phyloP scores from a whole-genome alignment of 2,797 vertebrate genomes.

The Pseudocheirus occidentalis region DNA sequence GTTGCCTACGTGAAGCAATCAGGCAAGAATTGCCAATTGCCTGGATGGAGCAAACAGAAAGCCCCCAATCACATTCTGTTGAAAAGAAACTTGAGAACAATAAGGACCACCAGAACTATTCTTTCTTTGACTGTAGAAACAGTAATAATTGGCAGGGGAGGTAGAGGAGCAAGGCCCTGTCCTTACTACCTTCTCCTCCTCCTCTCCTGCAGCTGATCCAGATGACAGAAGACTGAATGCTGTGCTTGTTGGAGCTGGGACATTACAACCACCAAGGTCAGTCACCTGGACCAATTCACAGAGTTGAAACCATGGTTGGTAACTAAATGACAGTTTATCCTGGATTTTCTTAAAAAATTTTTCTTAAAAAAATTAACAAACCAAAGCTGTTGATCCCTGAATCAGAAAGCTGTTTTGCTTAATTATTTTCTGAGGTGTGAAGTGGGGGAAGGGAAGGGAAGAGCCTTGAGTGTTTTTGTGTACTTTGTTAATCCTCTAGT shows the following conservation, averaged over 20 bases:
- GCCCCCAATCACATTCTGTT: slow-evolving; percentile 49
- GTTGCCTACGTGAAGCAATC: slow-evolving; percentile 28
- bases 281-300: slow-evolving; percentile 67
- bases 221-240: slow-evolving; percentile 63
- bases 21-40: neutral
- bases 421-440: slow-evolving; percentile 80
- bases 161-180: slow-evolving; percentile 50
- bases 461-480: slow-evolving; percentile 74
- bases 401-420: slow-evolving; percentile 85
- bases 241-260: slow-evolving; percentile 44
- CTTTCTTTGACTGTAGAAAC: slow-evolving; percentile 65
- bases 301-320: slow-evolving; percentile 69
- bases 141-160: slow-evolving; percentile 72
- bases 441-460: slow-evolving; percentile 72
- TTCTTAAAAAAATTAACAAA: slow-evolving; percentile 82
- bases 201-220: slow-evolving; percentile 60
- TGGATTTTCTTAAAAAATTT: slow-evolving; percentile 75
- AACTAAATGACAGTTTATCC: slow-evolving; percentile 79
- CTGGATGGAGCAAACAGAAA: slow-evolving; percentile 69
- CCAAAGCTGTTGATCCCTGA: slow-evolving; percentile 89
- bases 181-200: slow-evolving; percentile 58
- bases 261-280: slow-evolving; percentile 66
- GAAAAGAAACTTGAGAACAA: slow-evolving; percentile 63
- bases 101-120: slow-evolving; percentile 72
- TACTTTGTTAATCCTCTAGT: slow-evolving; percentile 77